Evolutionary conservation across 2,113 vertebrate species (phyloP).

Genomic region (Shinisaurus crocodilurus): DNA sequence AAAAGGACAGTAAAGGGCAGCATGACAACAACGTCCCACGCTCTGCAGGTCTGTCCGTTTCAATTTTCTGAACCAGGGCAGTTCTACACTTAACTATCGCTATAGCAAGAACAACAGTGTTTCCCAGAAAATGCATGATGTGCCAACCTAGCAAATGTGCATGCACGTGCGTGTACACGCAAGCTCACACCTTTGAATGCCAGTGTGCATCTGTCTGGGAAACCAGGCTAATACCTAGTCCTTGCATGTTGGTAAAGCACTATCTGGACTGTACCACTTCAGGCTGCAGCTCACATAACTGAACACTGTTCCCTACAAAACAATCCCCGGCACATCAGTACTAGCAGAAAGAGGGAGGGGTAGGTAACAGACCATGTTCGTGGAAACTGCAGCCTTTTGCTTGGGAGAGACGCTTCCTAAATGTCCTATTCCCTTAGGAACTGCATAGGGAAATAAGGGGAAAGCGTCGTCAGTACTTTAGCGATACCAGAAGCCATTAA

Average conservation of each 20-base stretch:
- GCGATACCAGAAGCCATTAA: no score
- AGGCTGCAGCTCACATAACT: not conserved
- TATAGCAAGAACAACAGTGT: no score
- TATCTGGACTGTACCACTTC: not conserved
- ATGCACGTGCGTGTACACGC: not conserved
- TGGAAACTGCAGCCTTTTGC: no score
- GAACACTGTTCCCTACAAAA: not conserved
- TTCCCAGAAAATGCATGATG: not conserved
- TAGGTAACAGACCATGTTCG: not conserved
- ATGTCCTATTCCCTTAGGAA: no score
- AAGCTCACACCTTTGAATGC: not conserved
- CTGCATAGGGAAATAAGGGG: no score
- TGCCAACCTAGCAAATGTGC: not conserved
- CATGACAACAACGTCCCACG: not conserved
- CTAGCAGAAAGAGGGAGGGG: not conserved
- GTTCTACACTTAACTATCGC: no score
- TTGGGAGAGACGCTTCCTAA: no score
- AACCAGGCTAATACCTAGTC: no score
- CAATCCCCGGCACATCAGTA: not conserved
- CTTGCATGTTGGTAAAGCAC: not conserved
- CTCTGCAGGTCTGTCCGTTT: not conserved
- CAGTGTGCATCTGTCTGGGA: not conserved
- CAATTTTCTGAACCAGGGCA: not conserved
- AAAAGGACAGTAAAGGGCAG: not conserved
- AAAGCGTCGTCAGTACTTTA: no score